Evolutionary conservation across 2,888 invertebrate genomes (phyloP).

Genomic region (Branchipolynoe longqiensis): DNA sequence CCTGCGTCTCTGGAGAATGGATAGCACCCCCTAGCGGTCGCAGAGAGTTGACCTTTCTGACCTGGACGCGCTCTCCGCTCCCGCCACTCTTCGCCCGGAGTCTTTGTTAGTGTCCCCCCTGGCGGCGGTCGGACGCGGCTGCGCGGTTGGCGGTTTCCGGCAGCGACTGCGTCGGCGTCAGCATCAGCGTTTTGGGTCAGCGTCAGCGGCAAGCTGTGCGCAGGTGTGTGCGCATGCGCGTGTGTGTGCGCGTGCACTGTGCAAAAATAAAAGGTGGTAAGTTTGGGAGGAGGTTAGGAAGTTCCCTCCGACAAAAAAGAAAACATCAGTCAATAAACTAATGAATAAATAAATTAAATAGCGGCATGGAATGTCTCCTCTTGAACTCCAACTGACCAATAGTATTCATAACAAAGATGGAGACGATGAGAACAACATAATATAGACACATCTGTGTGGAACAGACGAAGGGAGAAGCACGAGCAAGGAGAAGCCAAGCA

Average conservation of each 20-base stretch:
- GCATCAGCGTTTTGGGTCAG: no score
- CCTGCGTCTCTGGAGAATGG: constrained; percentile 44
- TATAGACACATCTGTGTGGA: not conserved
- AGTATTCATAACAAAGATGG: constrained; percentile 32
- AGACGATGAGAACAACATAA: constrained; percentile 19
- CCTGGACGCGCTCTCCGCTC: constrained; percentile 14
- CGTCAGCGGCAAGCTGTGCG: not conserved
- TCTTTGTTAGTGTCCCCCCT: no score
- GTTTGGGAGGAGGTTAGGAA: constrained; percentile 18
- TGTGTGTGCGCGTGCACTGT: not conserved
- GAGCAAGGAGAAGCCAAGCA: not conserved
- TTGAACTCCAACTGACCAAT: constrained; percentile 47
- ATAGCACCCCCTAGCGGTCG: constrained; percentile 29
- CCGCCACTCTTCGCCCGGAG: no score
- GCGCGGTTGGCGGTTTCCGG: no score
- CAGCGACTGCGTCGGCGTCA: no score
- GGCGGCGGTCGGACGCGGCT: no score
- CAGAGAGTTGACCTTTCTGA: not conserved
- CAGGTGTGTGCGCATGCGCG: not conserved
- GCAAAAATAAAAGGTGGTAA: not conserved
- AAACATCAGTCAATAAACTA: no score
- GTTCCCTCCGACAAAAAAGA: not conserved
- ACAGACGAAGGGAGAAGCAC: not conserved
- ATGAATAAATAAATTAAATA: not conserved
- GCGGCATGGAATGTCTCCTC: not conserved